phyloP scores from a whole-genome alignment of 2,888 invertebrate genomes.

The Parnassius glacialis region DNA sequence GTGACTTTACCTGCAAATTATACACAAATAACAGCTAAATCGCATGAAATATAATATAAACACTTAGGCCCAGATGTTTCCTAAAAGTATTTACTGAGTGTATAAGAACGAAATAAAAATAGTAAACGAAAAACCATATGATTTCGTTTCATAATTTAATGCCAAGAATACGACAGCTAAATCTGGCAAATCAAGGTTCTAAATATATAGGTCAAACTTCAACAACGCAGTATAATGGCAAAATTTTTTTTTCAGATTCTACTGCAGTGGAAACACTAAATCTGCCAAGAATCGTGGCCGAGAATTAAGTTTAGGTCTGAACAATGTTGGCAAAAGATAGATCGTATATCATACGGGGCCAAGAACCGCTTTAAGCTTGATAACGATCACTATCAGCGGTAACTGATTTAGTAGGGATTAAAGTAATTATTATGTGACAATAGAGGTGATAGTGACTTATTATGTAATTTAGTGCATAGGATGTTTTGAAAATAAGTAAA shows the following conservation, averaged over 20 bases:
- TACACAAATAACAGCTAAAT: no score
- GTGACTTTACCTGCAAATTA: no score
- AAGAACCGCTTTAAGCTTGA: constrained; percentile 34
- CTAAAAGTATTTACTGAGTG: no score
- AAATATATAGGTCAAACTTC: constrained; percentile 52
- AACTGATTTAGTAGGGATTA: constrained; percentile 21
- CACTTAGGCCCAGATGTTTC: no score
- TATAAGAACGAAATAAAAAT: no score
- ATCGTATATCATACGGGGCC: constrained; percentile 47
- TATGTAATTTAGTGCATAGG: no score
- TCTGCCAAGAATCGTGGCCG: constrained; percentile 51
- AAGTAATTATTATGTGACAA: constrained; percentile 11
- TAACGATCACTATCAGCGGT: constrained; percentile 32
- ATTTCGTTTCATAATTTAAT: background rate
- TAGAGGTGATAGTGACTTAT: no score
- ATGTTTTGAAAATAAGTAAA: no score
- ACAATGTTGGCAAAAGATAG: constrained; percentile 46
- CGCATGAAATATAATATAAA: no score
- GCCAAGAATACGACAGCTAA: constrained; percentile 27
- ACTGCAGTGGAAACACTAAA: constrained; percentile 40
- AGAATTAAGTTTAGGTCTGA: constrained; percentile 42
- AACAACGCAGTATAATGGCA: constrained; percentile 33
- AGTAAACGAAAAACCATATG: background rate
- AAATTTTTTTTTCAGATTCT: constrained; percentile 38
- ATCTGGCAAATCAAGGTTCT: constrained; percentile 41